Percentiles rank a stretch among this genome's conserved stretches.
Evolutionary conservation across 2,113 vertebrate genomes (phyloP).

Genomic region (Corapipo altera): DNA sequence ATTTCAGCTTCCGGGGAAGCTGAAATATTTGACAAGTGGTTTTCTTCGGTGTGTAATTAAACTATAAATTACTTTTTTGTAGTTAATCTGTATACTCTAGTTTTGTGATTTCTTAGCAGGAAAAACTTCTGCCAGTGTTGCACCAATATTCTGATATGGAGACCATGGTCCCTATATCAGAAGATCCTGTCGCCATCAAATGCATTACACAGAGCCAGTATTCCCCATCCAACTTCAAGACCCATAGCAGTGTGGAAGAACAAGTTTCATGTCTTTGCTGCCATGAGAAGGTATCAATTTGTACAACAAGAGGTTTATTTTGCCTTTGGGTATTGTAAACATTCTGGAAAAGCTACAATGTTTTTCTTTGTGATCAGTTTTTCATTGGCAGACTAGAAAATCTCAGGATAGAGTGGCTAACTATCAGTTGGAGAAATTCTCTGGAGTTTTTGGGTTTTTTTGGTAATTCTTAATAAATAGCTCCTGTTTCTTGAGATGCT

Average conservation of each 20-base stretch:
- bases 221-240: not conserved
- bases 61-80: not conserved
- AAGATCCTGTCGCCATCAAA: not conserved
- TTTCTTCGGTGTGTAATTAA: not conserved
- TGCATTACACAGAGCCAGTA: not conserved
- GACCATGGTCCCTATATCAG: accelerated
- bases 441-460: not conserved
- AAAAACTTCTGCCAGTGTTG: not conserved
- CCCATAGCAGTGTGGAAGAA: not conserved
- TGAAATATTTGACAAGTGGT: not conserved
- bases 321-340: not conserved
- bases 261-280: not conserved
- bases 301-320: not conserved
- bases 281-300: not conserved
- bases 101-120: not conserved
- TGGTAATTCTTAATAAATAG: not conserved
- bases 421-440: not conserved
- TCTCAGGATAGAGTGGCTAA: not conserved
- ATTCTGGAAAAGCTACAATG: not conserved
- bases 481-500: not conserved
- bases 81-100: not conserved
- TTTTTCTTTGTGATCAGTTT: not conserved
- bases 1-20: not conserved
- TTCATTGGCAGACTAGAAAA: not conserved
- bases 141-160: not conserved